Evolutionary conservation across 92 coral and sea anemone genomes (phyloP).

Genomic region (Umimayanthus kanabou): DNA sequence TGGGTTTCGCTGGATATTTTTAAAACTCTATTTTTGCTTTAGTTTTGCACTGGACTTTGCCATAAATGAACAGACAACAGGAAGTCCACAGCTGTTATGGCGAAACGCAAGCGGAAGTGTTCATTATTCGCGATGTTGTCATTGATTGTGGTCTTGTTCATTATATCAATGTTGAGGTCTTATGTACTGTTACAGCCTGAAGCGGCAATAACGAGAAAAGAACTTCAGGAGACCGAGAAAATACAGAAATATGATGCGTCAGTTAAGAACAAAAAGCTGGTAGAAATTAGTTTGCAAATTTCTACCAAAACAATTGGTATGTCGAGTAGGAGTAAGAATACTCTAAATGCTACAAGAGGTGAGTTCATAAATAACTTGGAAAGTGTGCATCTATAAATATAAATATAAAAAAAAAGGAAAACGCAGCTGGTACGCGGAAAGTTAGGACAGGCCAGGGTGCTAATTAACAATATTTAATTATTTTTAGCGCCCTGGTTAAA

Average conservation of each 20-base stretch:
- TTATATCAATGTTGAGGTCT: constrained; percentile 29
- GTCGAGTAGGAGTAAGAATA: rapidly evolving
- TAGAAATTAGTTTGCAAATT: not conserved
- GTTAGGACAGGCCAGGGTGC: too few species aligned
- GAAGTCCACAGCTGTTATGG: not conserved
- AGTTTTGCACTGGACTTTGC: not conserved
- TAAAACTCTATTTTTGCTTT: not conserved
- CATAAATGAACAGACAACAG: not conserved
- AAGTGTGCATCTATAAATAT: too few species aligned
- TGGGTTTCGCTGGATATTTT: not conserved
- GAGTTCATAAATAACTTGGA: not conserved
- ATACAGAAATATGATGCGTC: not conserved
- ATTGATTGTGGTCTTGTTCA: constrained; percentile 11
- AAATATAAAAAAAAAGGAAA: too few species aligned
- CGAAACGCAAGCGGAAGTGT: constrained; percentile 25
- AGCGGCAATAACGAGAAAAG: not conserved
- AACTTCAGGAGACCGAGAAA: not conserved
- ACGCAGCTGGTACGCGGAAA: too few species aligned
- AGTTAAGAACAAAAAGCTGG: not conserved
- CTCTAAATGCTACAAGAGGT: constrained; percentile 19
- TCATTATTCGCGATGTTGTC: not conserved
- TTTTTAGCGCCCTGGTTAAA: too few species aligned
- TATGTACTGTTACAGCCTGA: not conserved
- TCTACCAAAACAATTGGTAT: not conserved
- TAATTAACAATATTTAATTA: too few species aligned